These are phyloP conservation scores for Oreonectes daqikongensis DNA, from an alignment of 2,797 vertebrate genomes.

Conservation along the genomic window DNA sequence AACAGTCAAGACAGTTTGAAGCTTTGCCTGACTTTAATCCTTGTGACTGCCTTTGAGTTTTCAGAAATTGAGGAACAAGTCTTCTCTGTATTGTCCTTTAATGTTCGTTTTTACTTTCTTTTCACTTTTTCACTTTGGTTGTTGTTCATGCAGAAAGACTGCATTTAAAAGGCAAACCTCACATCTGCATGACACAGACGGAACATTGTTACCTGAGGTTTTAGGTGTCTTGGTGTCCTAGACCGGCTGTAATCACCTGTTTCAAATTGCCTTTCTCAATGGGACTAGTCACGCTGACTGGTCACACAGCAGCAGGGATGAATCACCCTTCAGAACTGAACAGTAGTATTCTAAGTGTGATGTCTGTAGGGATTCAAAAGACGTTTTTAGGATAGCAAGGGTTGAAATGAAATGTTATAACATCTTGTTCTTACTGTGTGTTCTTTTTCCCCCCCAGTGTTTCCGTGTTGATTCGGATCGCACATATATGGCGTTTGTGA, in stretches of 20 bases:
- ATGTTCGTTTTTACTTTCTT: not conserved
- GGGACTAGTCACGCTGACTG: not conserved
- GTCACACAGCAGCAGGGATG: not conserved
- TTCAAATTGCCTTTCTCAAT: conserved; percentile 21
- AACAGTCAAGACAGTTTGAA: conserved; percentile 66
- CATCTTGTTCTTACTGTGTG: not conserved
- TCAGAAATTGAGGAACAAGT: conserved; percentile 19
- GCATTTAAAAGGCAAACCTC: conserved; percentile 5
- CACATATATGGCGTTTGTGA: conserved; percentile 99
- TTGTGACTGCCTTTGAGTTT: conserved; percentile 67
- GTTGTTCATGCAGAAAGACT: conserved; percentile 6
- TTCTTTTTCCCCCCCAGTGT: conserved; percentile 74
- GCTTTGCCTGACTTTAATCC: conserved; percentile 72
- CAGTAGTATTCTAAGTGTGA: not conserved
- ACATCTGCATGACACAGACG: conserved; percentile 27
- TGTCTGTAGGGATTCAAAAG: not conserved
- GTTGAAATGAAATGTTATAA: not conserved
- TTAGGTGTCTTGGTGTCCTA: conserved; percentile 23
- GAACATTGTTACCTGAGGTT: not conserved
- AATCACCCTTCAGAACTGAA: conserved; percentile 13
- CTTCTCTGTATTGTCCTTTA: conserved; percentile 7
- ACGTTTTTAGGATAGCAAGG: not conserved
- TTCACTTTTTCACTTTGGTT: not conserved
- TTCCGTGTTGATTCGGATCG: conserved; percentile 89
- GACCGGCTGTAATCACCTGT: conserved; percentile 11